Evolutionary conservation across 2,113 vertebrate genomes (phyloP).

Genomic region (Miniopterus natalensis): DNA sequence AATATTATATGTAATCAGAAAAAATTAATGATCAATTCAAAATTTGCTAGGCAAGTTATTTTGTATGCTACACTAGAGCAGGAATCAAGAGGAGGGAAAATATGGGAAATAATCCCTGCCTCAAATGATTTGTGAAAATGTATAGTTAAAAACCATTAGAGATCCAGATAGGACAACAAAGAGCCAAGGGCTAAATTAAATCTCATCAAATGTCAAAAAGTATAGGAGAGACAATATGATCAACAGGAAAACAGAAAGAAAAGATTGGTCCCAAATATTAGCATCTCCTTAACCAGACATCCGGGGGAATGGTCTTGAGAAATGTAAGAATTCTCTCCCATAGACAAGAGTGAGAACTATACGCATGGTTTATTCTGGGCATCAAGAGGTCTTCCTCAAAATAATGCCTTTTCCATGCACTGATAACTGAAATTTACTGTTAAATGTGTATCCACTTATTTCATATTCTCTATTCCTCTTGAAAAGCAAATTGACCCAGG

Average conservation of each 20-base stretch:
- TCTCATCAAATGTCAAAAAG: background rate
- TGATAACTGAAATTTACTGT: background rate
- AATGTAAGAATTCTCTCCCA: background rate
- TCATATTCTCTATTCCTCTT: background rate
- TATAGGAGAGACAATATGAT: background rate
- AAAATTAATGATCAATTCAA: conserved; percentile 2
- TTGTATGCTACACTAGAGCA: background rate
- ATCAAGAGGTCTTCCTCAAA: background rate
- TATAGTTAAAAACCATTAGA: background rate
- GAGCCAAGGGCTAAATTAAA: background rate
- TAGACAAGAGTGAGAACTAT: background rate
- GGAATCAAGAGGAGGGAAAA: conserved; percentile 1
- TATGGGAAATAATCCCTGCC: background rate
- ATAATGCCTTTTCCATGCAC: background rate
- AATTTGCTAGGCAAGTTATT: conserved; percentile 49
- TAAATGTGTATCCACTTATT: background rate
- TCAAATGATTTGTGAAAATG: background rate
- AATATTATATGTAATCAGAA: conserved; percentile 25
- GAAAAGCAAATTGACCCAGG: conserved; percentile 1
- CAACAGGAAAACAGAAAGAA: background rate
- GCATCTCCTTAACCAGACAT: background rate
- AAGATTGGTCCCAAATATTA: background rate
- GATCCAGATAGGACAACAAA: background rate
- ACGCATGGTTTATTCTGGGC: background rate
- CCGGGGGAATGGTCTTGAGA: background rate